Conservation (phyloP, 2,888 invertebrate species). For the Emmelina monodactyla region DNA sequence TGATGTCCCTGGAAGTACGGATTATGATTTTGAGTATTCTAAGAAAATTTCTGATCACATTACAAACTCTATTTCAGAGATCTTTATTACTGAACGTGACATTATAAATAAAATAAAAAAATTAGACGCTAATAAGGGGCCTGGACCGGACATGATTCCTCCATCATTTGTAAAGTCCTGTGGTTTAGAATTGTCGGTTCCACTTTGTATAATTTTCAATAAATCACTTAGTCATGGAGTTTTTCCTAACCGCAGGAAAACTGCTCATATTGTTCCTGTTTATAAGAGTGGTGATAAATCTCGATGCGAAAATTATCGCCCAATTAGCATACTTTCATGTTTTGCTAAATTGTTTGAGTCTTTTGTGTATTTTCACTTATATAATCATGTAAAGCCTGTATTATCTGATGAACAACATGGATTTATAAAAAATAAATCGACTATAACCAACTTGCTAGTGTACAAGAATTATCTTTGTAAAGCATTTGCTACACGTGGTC, state of each 20-base stretch:
- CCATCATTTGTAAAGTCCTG: conserved; percentile 4
- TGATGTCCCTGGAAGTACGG: no score
- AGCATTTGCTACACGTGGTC: conserved; percentile 2
- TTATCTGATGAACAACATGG: conserved; percentile 7
- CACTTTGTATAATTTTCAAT: conserved; percentile 1
- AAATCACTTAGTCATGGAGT: conserved; percentile 4
- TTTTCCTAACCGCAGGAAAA: conserved; percentile 7
- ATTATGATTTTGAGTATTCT: no score
- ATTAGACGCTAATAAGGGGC: conserved; percentile 2
- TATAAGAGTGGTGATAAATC: conserved; percentile 5
- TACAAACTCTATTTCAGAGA: background rate
- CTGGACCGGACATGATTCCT: conserved; percentile 5
- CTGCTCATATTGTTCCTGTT: conserved; percentile 5
- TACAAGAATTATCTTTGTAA: conserved; percentile 3
- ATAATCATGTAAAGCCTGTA: conserved; percentile 5
- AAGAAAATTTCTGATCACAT: no score
- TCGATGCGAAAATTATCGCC: conserved; percentile 6
- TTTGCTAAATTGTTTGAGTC: conserved; percentile 10
- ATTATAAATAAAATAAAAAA: conserved; percentile 3
- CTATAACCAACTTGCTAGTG: conserved; percentile 4
- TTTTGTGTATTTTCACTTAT: conserved; percentile 5
- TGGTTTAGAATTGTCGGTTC: background rate
- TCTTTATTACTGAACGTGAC: background rate
- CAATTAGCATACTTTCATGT: conserved; percentile 7
- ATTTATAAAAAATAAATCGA: conserved; percentile 7